Evolutionary conservation across 35 echinoderm and acorn worm species (phyloP).

Genomic region (Stichopus chloronotus): DNA sequence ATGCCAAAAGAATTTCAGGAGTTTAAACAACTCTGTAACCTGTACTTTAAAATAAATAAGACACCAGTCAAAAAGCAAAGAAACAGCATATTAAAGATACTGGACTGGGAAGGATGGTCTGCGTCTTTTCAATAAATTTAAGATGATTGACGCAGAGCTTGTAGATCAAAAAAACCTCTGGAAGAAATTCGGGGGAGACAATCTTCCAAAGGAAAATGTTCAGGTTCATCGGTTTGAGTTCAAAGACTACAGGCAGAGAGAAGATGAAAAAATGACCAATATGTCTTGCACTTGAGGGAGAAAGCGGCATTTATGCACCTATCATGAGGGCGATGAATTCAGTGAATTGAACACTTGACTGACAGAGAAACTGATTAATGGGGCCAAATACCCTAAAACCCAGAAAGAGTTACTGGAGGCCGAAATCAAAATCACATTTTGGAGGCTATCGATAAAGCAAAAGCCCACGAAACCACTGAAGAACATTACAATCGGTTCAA

Average conservation of each 20-base stretch:
- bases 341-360: conserved; percentile 12
- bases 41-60: conserved; percentile 44
- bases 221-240: conserved; percentile 14
- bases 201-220: conserved; percentile 38
- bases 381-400: conserved; percentile 38
- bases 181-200: neutral
- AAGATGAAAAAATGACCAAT: conserved; percentile 40
- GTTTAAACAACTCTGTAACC: conserved; percentile 14
- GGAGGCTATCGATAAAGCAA: conserved; percentile 55
- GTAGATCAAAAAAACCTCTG: conserved; percentile 4
- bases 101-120: conserved; percentile 26
- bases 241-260: conserved; percentile 27
- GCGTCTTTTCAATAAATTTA: conserved; percentile 13
- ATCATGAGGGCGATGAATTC: conserved; percentile 1
- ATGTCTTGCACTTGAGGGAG: too few species aligned
- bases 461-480: conserved; percentile 47
- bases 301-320: conserved; percentile 1
- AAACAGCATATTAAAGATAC: conserved; percentile 1
- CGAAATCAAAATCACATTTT: conserved; percentile 42
- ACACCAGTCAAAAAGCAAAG: conserved; percentile 39
- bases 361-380: conserved; percentile 49
- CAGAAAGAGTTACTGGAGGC: conserved; percentile 61
- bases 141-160: neutral
- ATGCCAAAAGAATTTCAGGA: conserved; percentile 6
- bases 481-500: conserved; percentile 42